Evolutionary conservation across 2,113 vertebrate species (phyloP), one percentile per base, ranked within the genome.

Genomic region (Lycaon pictus): DNA sequence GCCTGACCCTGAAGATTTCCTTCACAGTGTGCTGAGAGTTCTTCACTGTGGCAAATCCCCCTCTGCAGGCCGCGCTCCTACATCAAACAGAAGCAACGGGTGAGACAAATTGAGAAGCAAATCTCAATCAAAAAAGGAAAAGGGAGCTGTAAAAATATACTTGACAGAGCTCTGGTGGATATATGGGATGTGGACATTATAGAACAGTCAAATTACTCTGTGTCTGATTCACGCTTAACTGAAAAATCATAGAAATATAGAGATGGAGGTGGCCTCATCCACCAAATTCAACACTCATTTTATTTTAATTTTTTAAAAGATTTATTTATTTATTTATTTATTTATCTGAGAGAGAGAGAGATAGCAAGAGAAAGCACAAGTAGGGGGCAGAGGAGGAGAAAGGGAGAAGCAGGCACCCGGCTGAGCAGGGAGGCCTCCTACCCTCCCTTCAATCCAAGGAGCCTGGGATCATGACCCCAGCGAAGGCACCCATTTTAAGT

Each of bases 151-250:
- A 53, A 92, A 97, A 88, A 48, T 29, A 65, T 35, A 35, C 27
- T 91, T 90, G 35, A 32, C 51, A 80, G n/a, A 16, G 20, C 27
- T 95, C 32, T 56, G 29, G 60, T 92, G 58, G 86, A 63, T 74
- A 82, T 20, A 60, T 23, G 22, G 32, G 13, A 89, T 65, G 19
- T 91, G 62, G 37, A 60, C 60, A 79, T 89, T 71, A 76, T 80
- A 74, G 93, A 95, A 74, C 27, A 90, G 53, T 65, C 56, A 43
- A 3, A 65, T 72, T 90, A 48, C 27, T 82, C 20, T 88, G n/a
- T 62, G 22, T 83, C 82, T 86, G 56, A 97, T 58, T 95, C 37
- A 86, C 83, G 65, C 27, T 93, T 98, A 92, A 82, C 81, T 91
- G 82, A 79, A 79, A 19, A 80, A 91, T 37, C 81, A 83, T 32